These are phyloP conservation scores for Microcebus jonahi DNA, from an alignment of 2,113 vertebrate species.

Conservation along the genomic window DNA sequence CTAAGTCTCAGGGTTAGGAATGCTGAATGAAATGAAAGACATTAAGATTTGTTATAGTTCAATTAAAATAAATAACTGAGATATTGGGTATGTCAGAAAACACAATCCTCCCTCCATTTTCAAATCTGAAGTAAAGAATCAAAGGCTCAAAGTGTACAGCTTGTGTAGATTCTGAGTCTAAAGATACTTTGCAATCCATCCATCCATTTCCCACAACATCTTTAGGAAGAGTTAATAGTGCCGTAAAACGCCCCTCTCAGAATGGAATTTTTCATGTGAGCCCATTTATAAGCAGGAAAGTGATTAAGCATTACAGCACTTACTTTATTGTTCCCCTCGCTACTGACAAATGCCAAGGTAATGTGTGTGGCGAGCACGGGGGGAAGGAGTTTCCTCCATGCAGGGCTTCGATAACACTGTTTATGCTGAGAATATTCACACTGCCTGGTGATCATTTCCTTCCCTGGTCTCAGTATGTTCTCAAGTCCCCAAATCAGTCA, in stretches of 20 bases:
- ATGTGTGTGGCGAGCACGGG: background rate
- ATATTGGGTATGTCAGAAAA: background rate
- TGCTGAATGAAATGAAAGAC: background rate
- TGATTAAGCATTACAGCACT: slow-evolving; percentile 56
- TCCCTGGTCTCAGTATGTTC: background rate
- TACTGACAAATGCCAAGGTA: slow-evolving; percentile 11
- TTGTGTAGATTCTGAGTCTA: background rate
- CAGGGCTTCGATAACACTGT: background rate
- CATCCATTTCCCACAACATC: background rate
- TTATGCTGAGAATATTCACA: background rate
- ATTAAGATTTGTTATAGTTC: background rate
- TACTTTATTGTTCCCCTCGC: background rate
- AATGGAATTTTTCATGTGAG: background rate
- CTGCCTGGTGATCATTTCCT: background rate
- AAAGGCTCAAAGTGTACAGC: background rate
- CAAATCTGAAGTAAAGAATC: background rate
- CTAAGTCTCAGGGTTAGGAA: background rate
- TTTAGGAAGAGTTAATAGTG: background rate
- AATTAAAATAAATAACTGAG: background rate
- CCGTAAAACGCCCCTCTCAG: background rate
- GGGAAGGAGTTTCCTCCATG: background rate
- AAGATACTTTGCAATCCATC: background rate
- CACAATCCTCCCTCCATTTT: background rate
- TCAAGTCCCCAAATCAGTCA: background rate
- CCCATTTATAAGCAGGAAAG: slow-evolving; percentile 48